Percentiles rank a stretch among this genome's conserved stretches.
phyloP scores from a whole-genome alignment of 1,140 invertebrate genomes.

The Bombus confusus region DNA sequence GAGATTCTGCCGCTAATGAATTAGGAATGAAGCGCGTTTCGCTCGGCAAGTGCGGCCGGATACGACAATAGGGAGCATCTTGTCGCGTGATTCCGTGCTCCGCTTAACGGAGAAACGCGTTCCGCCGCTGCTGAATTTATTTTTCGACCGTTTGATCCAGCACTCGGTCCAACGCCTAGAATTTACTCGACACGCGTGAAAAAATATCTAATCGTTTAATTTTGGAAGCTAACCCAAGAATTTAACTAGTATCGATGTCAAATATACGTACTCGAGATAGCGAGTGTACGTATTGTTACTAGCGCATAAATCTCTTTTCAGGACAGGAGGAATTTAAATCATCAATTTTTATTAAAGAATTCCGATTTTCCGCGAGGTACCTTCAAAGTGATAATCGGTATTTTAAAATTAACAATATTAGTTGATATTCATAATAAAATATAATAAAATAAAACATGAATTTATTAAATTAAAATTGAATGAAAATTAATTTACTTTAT shows the following conservation, averaged over 20 bases:
- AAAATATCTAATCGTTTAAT: not conserved
- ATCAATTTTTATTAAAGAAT: too few relatives aligned
- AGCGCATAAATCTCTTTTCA: too few relatives aligned
- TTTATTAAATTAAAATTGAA: not conserved
- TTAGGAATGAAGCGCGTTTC: slow-evolving; percentile 49
- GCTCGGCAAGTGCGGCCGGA: not conserved
- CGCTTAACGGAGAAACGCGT: slow-evolving; percentile 14
- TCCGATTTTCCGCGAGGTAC: too few relatives aligned
- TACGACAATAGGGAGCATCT: slow-evolving; percentile 27
- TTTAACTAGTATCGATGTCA: too few relatives aligned
- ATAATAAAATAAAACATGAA: not conserved
- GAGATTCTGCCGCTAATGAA: slow-evolving; percentile 58
- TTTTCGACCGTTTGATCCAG: not conserved
- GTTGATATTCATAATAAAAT: not conserved
- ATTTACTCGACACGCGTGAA: not conserved
- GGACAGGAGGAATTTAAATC: too few relatives aligned
- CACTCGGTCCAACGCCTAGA: not conserved
- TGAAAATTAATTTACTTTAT: not conserved
- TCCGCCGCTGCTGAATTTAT: not conserved
- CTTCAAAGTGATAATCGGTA: too few relatives aligned
- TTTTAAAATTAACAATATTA: not conserved
- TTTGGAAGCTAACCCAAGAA: too few relatives aligned
- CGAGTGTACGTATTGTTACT: too few relatives aligned
- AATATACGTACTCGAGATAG: too few relatives aligned
- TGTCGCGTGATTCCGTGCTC: not conserved